A percentile compares a stretch with the other conserved stretches of the same genome.
These are phyloP conservation scores for Sisor rabdophorus DNA, from an alignment of 2,113 vertebrate genomes.

Conservation along the genomic window DNA sequence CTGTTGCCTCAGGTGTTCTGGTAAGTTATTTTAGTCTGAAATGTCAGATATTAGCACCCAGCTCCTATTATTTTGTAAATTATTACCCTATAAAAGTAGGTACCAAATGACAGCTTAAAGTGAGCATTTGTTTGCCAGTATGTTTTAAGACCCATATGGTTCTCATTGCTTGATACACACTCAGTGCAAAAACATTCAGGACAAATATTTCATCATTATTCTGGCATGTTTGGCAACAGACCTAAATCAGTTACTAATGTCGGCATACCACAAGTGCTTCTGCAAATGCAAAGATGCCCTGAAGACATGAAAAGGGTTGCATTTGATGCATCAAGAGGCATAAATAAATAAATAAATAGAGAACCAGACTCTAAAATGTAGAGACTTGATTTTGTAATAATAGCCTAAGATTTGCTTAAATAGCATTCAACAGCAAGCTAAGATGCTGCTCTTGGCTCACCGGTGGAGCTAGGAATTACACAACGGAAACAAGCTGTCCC, in stretches of 20 bases:
- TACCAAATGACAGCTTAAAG: conserved; percentile 57
- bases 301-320: conserved; percentile 15
- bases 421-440: conserved; percentile 6
- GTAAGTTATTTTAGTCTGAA: conserved; percentile 53
- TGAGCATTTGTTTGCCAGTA: conserved; percentile 58
- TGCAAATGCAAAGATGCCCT: conserved; percentile 11
- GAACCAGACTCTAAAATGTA: conserved; percentile 23
- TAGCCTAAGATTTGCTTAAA: conserved; percentile 22
- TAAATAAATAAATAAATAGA: not conserved
- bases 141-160: conserved; percentile 56
- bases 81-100: conserved; percentile 60
- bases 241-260: conserved; percentile 42
- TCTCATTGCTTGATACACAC: conserved; percentile 54
- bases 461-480: conserved; percentile 1
- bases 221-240: conserved; percentile 44
- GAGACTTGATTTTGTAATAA: conserved; percentile 7
- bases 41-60: conserved; percentile 61
- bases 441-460: conserved; percentile 12
- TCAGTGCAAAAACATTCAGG: conserved; percentile 44
- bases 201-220: conserved; percentile 54
- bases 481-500: conserved; percentile 44
- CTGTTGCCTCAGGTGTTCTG: conserved; percentile 55
- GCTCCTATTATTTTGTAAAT: conserved; percentile 59
- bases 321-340: not conserved
- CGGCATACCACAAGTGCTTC: conserved; percentile 32